Evolutionary conservation across 2,113 vertebrate species (phyloP).

Genomic region (Helogale parvula): DNA sequence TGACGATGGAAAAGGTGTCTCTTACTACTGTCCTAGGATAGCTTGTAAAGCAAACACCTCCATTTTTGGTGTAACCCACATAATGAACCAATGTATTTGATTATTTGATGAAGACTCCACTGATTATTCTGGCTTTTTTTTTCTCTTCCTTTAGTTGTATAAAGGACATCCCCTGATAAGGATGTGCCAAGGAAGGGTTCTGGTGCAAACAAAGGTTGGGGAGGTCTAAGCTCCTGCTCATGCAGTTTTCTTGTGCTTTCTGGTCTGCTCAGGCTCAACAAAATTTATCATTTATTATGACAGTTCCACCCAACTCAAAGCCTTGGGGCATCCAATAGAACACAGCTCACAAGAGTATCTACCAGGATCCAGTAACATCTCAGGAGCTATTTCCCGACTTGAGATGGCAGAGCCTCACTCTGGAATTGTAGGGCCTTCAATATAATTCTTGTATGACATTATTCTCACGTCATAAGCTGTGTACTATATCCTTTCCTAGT

Average conservation of each 20-base stretch:
- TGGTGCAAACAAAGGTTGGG: neutral
- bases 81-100: neutral
- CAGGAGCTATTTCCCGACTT: neutral
- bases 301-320: slow-evolving; percentile 5
- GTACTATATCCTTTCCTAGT: neutral
- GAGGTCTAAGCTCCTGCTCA: neutral
- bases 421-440: neutral
- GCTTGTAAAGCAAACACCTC: neutral
- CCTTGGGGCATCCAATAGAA: neutral
- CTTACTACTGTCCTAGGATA: neutral
- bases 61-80: neutral
- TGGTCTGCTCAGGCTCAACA: neutral
- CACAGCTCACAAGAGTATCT: neutral
- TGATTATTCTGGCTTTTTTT: neutral
- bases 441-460: too few relatives aligned
- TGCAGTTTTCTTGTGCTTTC: neutral
- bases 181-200: neutral
- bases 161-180: neutral
- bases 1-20: neutral
- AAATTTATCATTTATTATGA: neutral
- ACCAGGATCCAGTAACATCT: neutral
- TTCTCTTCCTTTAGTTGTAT: neutral
- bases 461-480: neutral
- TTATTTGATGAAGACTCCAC: neutral
- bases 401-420: neutral